These are phyloP conservation scores for Ophraella communa DNA, from an alignment of 2,888 invertebrate species.

Conservation along the genomic window DNA sequence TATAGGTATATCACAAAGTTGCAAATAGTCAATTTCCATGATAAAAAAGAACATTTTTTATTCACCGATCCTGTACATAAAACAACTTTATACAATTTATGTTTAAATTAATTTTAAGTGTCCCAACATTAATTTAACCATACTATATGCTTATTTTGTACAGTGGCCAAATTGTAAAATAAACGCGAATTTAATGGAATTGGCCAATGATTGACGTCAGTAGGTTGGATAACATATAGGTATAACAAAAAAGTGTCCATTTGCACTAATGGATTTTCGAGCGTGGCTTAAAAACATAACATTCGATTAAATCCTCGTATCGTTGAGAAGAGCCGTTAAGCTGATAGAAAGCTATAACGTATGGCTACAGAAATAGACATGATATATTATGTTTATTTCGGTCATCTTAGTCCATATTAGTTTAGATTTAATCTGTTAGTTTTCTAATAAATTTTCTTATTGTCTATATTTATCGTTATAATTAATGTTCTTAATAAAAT, in stretches of 20 bases:
- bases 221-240: neutral
- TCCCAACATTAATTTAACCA: neutral
- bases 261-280: conserved; percentile 1
- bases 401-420: too few species aligned
- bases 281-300: neutral
- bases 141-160: neutral
- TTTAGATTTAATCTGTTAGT: too few species aligned
- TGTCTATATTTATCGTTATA: too few species aligned
- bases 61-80: too few species aligned
- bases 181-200: neutral
- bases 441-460: too few species aligned
- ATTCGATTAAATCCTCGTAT: neutral
- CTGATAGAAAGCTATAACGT: neutral
- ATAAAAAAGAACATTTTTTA: too few species aligned
- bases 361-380: neutral
- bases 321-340: neutral
- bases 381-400: too few species aligned
- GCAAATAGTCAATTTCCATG: too few species aligned
- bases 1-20: too few species aligned
- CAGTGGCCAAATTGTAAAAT: neutral
- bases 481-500: too few species aligned
- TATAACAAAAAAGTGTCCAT: conserved; percentile 5
- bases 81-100: neutral
- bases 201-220: neutral
- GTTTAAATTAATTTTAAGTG: neutral